Base-by-base conservation (phyloP, 2,888 invertebrate species). In the Lepidocyrtoides sp. region DNA sequence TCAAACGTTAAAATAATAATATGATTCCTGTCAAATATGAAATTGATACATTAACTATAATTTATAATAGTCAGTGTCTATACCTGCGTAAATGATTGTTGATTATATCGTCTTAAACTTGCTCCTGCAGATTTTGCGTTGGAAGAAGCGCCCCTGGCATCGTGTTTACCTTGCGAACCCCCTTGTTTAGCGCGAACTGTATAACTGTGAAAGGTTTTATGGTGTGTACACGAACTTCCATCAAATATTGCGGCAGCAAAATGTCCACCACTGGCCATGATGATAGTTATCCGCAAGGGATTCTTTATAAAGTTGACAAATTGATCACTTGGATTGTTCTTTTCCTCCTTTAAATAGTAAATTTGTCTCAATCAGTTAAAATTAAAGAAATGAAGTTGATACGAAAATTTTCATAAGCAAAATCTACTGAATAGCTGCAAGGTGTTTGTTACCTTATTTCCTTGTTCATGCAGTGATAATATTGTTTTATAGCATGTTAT, bases 121-220 rank as follows among this genome's bases (percentile, higher is more conserved):
- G 98, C 97, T 0, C 98, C 98, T 0, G 98, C 98, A 77, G 98
- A 98, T 94, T 97, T 97, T 0, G 97, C 96, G 79, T 97, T 96
- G 60, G 96, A 96, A 0, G 96, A 96, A 7, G 95, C 95, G 36
- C 95, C 95, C 94, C 96, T 96, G 83, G 95, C 95, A 95, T 98
- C 98, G 66, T 96, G 95, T 0, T 96, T 95, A 10, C 96, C 96
- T 95, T 98, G 98, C 0, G 97, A 96, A 54, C 97, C 97, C 0
- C 98, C 98, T 95, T 98, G 98, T 51, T 98, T 98, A 0, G 98
- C 97, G 57, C 98, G 95, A 0, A 98, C 97, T 7, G 98, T 98
- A 95, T 98, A 98, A 77, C 97, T 97, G 95, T 98, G 98, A 94
- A 98, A 97, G 0, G 98, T 98, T 95, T 98, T 98, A 94, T 98